Conservation (phyloP, 2,797 vertebrate genomes). For the Dipus sagitta region DNA sequence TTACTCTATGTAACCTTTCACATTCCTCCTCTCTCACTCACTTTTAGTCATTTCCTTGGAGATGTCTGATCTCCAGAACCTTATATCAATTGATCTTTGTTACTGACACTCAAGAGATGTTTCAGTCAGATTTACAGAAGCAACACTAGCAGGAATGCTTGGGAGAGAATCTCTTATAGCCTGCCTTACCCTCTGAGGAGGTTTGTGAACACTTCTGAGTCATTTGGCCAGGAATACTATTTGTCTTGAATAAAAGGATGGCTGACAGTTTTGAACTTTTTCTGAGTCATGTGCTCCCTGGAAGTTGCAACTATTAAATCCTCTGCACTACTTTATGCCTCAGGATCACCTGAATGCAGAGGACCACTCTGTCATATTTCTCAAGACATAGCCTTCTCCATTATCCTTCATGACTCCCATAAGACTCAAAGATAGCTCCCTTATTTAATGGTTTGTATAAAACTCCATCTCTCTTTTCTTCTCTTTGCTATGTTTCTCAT, state of each 20-base stretch:
- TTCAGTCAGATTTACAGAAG: neutral
- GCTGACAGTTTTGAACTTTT: neutral
- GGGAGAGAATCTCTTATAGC: neutral
- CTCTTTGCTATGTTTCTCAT: neutral
- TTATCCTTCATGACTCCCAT: neutral
- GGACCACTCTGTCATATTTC: no score
- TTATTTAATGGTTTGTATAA: neutral
- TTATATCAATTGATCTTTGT: neutral
- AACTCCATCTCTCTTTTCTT: neutral
- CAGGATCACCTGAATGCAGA: neutral
- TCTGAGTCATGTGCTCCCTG: neutral
- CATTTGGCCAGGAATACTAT: neutral
- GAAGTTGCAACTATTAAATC: neutral
- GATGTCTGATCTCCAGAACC: neutral
- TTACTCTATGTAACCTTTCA: neutral
- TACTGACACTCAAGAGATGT: neutral
- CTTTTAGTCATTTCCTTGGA: neutral
- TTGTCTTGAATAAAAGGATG: neutral
- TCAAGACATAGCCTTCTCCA: neutral
- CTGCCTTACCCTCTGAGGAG: no score
- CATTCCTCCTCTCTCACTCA: neutral
- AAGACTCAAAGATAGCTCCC: neutral
- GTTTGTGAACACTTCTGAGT: neutral
- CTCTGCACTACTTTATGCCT: neutral
- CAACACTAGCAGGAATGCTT: no score